Base-by-base conservation (phyloP, 2,113 vertebrate genomes). In the Bungarus multicinctus region DNA sequence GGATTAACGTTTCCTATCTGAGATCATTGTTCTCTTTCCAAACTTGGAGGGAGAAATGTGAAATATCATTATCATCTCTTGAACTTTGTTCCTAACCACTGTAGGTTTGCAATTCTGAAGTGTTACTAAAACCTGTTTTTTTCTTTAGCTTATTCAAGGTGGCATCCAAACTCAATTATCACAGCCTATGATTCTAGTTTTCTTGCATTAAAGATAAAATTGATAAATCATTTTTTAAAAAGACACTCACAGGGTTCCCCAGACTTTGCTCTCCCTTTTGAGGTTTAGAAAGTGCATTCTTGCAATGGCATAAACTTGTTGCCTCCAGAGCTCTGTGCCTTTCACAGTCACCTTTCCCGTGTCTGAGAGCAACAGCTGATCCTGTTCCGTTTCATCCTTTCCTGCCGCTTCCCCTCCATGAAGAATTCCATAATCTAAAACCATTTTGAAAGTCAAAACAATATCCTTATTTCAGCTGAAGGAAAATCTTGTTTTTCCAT, bases 201-300 rank as follows among this genome's bases (percentile, higher is more conserved):
- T 55, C 20, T 50, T 52, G 52, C 52, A 81, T 9, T 39, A 39
- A 20, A 81, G 6, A 81, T 81, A 22, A 81, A 39, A 81, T 43
- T 43, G 18, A 39, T 39, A 39, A 53, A 53, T n/a, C 2, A 7
- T 69, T 54, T 88, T 58, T 47, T 18, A 57, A 39, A 86, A 23
- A 39, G 34, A 0, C 22, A 96, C 96, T 97, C 89, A 98, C 98
- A 97, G 1, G 25, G 94, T 39, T 64, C 93, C 57, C 69, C 98
- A 93, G 1, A 97, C 90, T 96, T 98, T 99, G 14, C 96, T 97
- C 45, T 98, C 98, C 0, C 97, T 96, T 91, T 92, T 97, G 87
- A 99, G 97, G 81, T 98, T 99, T 34, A 99, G 97, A 96, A 99
- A 98, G 93, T 98, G 99, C 91, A 99, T 96, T 96, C 98, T 97